Percentiles rank a stretch among this genome's conserved stretches.
These are phyloP conservation scores for Noctua pronuba DNA, from an alignment of 2,888 invertebrate species.

Conservation along the genomic window DNA sequence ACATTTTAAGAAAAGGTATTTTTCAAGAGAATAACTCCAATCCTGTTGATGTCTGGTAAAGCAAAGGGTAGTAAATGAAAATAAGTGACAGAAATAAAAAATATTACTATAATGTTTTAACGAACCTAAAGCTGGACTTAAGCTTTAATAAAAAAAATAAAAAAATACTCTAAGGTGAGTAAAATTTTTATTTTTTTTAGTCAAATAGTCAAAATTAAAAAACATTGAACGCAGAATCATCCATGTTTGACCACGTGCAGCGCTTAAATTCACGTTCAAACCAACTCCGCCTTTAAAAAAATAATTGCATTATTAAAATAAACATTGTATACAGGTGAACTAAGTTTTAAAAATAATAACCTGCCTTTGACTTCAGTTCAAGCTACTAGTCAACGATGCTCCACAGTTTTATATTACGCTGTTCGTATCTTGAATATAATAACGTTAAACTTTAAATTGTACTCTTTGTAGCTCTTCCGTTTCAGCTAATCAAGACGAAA, in stretches of 20 bases:
- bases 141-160: too few relatives aligned
- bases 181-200: too few relatives aligned
- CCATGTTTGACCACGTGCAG: not conserved
- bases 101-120: not conserved
- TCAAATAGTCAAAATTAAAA: too few relatives aligned
- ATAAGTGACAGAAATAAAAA: not conserved
- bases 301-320: constrained; percentile 29
- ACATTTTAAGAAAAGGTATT: not conserved
- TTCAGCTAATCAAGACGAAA: constrained; percentile 21
- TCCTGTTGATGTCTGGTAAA: not conserved
- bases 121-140: not conserved
- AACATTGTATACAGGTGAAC: constrained; percentile 31
- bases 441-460: constrained; percentile 25
- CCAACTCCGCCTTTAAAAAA: constrained; percentile 8
- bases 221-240: not conserved
- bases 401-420: constrained; percentile 15
- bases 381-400: constrained; percentile 19
- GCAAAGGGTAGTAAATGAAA: not conserved
- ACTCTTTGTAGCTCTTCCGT: constrained; percentile 24
- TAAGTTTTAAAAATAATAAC: constrained; percentile 50
- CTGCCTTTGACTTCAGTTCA: constrained; percentile 30
- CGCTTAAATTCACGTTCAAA: constrained; percentile 19
- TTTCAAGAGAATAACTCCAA: not conserved
- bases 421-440: constrained; percentile 12
- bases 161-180: too few relatives aligned